Evolutionary conservation across 2,797 vertebrate genomes (phyloP), one percentile per base, ranked within the genome.

Genomic region (Sebastes oblongus): DNA sequence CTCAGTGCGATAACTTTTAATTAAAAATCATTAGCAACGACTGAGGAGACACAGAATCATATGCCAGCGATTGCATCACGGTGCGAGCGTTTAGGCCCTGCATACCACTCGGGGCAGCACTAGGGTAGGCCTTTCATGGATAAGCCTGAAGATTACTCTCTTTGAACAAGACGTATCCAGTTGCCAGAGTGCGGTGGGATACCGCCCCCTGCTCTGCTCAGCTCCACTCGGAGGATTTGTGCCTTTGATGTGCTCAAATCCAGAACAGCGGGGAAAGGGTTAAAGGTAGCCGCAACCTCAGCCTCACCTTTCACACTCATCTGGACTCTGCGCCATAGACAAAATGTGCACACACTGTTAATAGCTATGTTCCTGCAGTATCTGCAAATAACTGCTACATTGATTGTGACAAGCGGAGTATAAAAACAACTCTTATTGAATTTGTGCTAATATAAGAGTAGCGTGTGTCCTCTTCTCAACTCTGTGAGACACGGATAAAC

Each of bases 221-320:
- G 81, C 89, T 79, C 73, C 39, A 20, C 72, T 87, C 75, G 0
- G 27, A 66, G 83, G 93, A 93, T 93, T 88, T 92, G 80, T 73
- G 86, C 77, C 83, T 96, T 95, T 95, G 93, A 96, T 94, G 94
- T 92, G 88, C 78, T 86, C 74, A 94, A 95, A 95, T 95, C 94
- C 93, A 66, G 30, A 85, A 84, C 75, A 85, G 81, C 59, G 14
- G 59, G 80, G 76, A 73, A 83, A 75, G 84, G 93, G 95, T 95
- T 92, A 89, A 91, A 86, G 84, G 77, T 70, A 87, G 80, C 66
- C 2, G 77, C 80, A 80, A 89, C 94, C 94, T 91, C 77, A 8
- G 80, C 81, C 82, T 95, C 90, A 95, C 92, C 93, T 91, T 89
- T 91, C 75, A 80, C 81, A 81, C 81, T 77, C 50, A 36, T 73